Evolutionary conservation across 2,888 invertebrate species (phyloP).

Genomic region (Frankliniella intonsa): DNA sequence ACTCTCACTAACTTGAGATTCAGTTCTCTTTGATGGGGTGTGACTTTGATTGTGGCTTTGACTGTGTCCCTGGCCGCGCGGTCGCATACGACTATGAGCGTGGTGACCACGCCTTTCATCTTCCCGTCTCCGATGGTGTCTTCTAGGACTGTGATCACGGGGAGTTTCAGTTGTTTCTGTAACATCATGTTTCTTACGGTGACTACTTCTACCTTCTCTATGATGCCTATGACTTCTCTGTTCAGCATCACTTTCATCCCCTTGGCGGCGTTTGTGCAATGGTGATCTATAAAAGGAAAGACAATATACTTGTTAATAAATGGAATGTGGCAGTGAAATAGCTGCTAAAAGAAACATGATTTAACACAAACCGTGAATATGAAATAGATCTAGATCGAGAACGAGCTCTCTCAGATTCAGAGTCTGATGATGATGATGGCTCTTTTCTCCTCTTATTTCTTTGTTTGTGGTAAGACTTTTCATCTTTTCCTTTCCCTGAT

Average conservation of each 20-base stretch:
- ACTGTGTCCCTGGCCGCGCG: not conserved
- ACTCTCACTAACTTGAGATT: not conserved
- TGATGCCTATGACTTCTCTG: not conserved
- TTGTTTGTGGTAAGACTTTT: constrained; percentile 2
- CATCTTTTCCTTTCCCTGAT: not conserved
- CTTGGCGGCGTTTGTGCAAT: not conserved
- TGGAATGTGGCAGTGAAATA: not conserved
- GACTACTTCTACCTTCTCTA: not conserved
- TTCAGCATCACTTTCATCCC: not conserved
- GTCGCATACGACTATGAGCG: not conserved
- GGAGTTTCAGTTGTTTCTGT: not conserved
- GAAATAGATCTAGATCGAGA: not conserved
- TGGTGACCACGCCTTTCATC: not conserved
- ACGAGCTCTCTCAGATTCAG: not conserved
- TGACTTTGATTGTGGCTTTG: not conserved
- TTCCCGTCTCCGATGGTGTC: not conserved
- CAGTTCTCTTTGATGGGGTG: not conserved
- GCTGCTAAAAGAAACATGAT: not conserved
- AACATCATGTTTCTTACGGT: not conserved
- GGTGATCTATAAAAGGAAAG: not conserved
- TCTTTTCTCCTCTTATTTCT: not conserved
- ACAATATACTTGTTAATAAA: not conserved
- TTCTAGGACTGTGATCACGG: not conserved
- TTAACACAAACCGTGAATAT: not conserved
- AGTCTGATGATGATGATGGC: not conserved